Base-by-base conservation (phyloP, 2,113 vertebrate species). In the Prietella phreatophila region DNA sequence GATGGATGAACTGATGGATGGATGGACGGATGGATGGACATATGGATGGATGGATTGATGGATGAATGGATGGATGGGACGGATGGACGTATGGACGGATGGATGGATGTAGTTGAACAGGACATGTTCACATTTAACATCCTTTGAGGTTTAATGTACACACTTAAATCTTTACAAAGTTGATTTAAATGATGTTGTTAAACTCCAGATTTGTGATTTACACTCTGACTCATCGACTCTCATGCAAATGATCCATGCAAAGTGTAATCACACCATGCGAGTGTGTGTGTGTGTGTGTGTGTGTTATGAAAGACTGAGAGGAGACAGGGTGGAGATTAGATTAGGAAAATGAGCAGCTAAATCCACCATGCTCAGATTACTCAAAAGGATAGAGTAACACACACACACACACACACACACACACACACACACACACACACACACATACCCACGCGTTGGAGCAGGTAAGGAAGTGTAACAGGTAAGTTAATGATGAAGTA, bases 241-340 rank as follows among this genome's bases (percentile, higher is more conserved):
- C 73, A 85, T 42, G 47, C 87, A 80, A 30, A 53, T n/a, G 71
- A 65, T 25, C 19, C 15, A 71, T 82, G 42, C 79, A 86, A 53
- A 84, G 76, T 61, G 39, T 56, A 61, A 84, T 84, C 36, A 17
- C 8, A 19, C 71, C 33, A 47, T 47, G 42, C 42, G 39, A 42
- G 39, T 42, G 39, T 30, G 61, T 63, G 61, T 65, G 61, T 65
- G 25, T 65, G 47, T 47, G 47, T 47, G 73, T 50, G 42, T n/a
- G 81, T 67, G 69, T 84, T 53, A 79, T 82, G 50, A 88, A 30
- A 50, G 61, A 79, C 27, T 2, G 53, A 56, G 53, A 56, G 83
- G 82, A 88, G 83, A 65, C 71, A 20, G 76, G 69, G 56, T 84
- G 58, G 87, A 88, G 88, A 88, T 91, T 87, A 90, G 88, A 88